Percentiles rank a stretch among this genome's conserved stretches.
These are phyloP conservation scores for Drosophila macrospina DNA, from an alignment of 2,888 invertebrate species.

Conservation along the genomic window DNA sequence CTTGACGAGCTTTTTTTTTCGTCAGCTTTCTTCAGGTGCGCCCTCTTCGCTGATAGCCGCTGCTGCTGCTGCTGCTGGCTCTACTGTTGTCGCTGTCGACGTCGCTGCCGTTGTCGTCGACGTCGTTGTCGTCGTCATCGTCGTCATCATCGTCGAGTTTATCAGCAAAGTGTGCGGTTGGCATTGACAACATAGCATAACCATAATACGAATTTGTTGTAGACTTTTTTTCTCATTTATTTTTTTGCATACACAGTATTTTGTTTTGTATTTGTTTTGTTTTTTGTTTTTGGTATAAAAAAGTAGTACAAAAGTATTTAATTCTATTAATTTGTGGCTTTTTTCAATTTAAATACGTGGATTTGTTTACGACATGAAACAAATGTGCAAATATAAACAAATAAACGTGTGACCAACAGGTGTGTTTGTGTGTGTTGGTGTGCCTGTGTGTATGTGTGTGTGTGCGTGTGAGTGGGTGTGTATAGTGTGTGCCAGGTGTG, in stretches of 20 bases:
- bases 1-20: conserved; percentile 60
- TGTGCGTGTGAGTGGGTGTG: conserved; percentile 25
- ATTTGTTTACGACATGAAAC: conserved; percentile 73
- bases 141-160: conserved; percentile 35
- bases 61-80: conserved; percentile 4
- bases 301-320: conserved; percentile 73
- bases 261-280: conserved; percentile 31
- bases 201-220: conserved; percentile 47
- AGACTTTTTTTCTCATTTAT: conserved; percentile 32
- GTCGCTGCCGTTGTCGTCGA: conserved; percentile 2
- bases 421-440: conserved; percentile 35
- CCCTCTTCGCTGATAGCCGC: conserved; percentile 56
- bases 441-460: conserved; percentile 4
- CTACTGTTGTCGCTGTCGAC: neutral
- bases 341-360: conserved; percentile 66
- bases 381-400: conserved; percentile 75
- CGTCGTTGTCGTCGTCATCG: conserved; percentile 12
- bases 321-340: conserved; percentile 60
- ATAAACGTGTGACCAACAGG: conserved; percentile 66
- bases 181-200: conserved; percentile 65
- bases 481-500: conserved; percentile 24
- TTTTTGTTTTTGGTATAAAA: conserved; percentile 68
- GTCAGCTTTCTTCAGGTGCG: conserved; percentile 70
- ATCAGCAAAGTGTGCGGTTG: conserved; percentile 62
- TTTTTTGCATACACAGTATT: conserved; percentile 68